Percentiles rank a stretch among this genome's conserved stretches.
These are phyloP conservation scores for Menidia menidia DNA, from an alignment of 2,797 vertebrate species.

Conservation along the genomic window DNA sequence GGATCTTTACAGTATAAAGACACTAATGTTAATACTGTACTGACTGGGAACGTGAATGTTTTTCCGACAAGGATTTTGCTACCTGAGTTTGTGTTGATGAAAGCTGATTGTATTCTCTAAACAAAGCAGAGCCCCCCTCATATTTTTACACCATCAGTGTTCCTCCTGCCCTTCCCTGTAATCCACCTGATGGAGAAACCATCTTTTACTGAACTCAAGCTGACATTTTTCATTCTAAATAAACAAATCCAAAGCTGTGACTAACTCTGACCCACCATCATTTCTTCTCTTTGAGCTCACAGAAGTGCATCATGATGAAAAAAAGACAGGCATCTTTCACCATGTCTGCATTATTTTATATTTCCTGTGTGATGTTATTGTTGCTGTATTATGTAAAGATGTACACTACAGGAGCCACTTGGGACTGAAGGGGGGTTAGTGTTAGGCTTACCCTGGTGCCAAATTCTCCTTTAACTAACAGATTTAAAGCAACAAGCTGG, in stretches of 20 bases:
- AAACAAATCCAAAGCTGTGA: conserved; percentile 75
- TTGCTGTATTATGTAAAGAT: conserved; percentile 69
- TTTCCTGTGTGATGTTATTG: conserved; percentile 76
- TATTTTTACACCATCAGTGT: conserved; percentile 40
- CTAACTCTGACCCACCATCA: conserved; percentile 64
- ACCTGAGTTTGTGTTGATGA: conserved; percentile 43
- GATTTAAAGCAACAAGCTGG: not conserved
- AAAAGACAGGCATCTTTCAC: conserved; percentile 85
- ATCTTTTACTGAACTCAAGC: conserved; percentile 76
- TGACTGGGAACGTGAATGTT: conserved; percentile 68
- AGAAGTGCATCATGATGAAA: conserved; percentile 24
- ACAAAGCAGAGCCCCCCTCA: conserved; percentile 41
- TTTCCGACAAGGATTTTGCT: conserved; percentile 67
- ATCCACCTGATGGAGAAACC: conserved; percentile 38
- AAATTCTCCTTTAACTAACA: not conserved
- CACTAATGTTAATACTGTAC: conserved; percentile 69
- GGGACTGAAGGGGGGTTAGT: conserved; percentile 28
- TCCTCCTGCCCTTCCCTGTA: conserved; percentile 42
- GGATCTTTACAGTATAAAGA: conserved; percentile 36
- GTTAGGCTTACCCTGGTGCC: conserved; percentile 34
- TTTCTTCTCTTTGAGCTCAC: conserved; percentile 26
- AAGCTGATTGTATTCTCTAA: conserved; percentile 72
- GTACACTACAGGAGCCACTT: conserved; percentile 33
- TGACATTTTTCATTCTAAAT: conserved; percentile 66
- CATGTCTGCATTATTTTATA: conserved; percentile 83